A percentile compares a stretch with the other conserved stretches of the same genome.
Evolutionary conservation across 2,113 vertebrate species (phyloP).

Genomic region (Nipponia nippon): DNA sequence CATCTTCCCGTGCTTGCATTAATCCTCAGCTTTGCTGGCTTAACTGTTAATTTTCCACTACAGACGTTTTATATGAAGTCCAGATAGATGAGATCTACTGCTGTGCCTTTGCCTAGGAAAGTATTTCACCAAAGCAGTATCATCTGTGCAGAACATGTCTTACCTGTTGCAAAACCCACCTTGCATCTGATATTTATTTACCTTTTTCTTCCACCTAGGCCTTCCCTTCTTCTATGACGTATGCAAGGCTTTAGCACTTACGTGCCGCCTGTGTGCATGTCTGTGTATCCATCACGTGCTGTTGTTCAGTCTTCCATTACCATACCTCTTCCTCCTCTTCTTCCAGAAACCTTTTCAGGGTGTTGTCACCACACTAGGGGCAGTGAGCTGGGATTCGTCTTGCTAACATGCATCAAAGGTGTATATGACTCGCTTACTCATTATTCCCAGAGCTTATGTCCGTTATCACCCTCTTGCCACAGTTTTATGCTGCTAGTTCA

Average conservation of each 20-base stretch:
- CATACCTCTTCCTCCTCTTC: background rate
- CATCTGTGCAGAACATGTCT: background rate
- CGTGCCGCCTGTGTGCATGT: background rate
- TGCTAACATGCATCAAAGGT: background rate
- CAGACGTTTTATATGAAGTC: background rate
- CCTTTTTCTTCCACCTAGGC: background rate
- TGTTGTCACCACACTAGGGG: background rate
- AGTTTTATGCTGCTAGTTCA: background rate
- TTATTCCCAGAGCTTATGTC: background rate
- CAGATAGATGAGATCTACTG: background rate
- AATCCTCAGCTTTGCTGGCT: conserved; percentile 8
- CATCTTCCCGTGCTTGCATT: background rate
- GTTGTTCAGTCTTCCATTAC: background rate
- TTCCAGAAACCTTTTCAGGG: background rate
- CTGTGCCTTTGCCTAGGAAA: background rate
- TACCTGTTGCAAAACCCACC: background rate
- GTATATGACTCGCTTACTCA: background rate
- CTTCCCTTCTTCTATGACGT: background rate
- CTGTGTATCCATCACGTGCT: background rate
- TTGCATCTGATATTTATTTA: background rate
- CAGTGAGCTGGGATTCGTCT: background rate
- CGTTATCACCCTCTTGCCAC: background rate
- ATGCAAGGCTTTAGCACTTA: background rate
- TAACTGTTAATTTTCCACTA: conserved; percentile 12
- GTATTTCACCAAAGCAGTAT: background rate